Evolutionary conservation across 2,113 vertebrate species (phyloP).

Genomic region (Passer montanus): DNA sequence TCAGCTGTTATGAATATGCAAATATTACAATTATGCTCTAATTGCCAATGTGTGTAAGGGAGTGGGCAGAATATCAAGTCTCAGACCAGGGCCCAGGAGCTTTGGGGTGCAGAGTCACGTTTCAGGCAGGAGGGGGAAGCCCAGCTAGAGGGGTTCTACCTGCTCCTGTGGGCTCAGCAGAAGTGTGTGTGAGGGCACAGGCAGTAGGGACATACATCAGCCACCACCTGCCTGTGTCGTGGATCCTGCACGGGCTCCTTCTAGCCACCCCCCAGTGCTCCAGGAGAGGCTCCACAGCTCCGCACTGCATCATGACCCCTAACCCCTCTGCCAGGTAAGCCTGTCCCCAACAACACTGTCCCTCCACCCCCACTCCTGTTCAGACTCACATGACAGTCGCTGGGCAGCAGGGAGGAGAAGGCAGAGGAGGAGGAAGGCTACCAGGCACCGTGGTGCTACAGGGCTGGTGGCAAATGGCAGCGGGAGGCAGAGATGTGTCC

Average conservation of each 20-base stretch:
- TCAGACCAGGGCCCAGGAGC: constrained; percentile 4
- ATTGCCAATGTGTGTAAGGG: constrained; percentile 60
- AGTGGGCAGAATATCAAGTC: constrained; percentile 59
- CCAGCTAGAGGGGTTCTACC: background rate
- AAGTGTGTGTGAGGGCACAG: fast-evolving
- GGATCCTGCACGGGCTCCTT: background rate
- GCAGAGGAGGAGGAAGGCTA: background rate
- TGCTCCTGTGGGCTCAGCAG: background rate
- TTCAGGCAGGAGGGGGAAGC: background rate
- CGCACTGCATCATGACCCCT: fast-evolving
- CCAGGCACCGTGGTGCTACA: background rate
- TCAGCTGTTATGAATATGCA: constrained; percentile 77
- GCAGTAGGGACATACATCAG: fast-evolving
- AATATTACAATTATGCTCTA: constrained; percentile 76
- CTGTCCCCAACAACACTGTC: background rate
- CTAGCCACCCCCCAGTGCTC: background rate
- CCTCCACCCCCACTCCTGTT: background rate
- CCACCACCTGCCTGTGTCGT: background rate
- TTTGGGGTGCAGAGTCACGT: fast-evolving
- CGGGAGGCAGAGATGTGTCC: background rate
- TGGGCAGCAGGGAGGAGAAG: background rate
- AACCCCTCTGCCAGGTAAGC: background rate
- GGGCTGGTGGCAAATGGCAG: background rate
- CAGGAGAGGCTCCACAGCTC: background rate
- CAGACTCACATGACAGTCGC: background rate